Conservation (phyloP, 1,140 invertebrate genomes). For the Panulirus ornatus region DNA sequence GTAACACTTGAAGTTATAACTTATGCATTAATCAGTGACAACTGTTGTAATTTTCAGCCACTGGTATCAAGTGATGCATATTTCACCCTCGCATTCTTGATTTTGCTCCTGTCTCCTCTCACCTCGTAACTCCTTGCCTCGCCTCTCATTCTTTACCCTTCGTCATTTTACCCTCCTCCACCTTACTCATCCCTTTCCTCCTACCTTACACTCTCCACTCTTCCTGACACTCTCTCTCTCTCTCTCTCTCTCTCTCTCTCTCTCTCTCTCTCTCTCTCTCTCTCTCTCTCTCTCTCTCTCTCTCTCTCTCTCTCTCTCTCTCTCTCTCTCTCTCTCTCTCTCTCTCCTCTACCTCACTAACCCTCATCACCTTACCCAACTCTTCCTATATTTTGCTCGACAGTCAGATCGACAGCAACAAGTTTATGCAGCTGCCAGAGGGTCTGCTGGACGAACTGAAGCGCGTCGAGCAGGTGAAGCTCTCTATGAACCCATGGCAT, state of each 20-base stretch:
- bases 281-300: background rate
- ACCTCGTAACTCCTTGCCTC: no score
- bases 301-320: background rate
- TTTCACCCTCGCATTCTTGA: no score
- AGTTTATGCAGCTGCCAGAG: constrained; percentile 85
- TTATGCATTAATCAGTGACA: no score
- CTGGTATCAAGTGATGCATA: no score
- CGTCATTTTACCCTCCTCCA: no score
- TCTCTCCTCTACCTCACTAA: no score
- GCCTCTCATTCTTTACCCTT: background rate
- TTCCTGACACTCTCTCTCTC: background rate
- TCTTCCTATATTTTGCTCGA: constrained; percentile 77
- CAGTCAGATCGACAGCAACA: constrained; percentile 89
- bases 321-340: background rate
- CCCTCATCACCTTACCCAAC: background rate
- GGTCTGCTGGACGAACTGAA: constrained; percentile 84
- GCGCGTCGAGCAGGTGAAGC: constrained; percentile 85
- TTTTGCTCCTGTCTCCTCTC: no score
- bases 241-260: background rate
- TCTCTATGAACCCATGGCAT: constrained; percentile 91
- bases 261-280: background rate
- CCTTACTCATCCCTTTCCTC: background rate
- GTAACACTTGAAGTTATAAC: no score
- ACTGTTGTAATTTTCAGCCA: no score
- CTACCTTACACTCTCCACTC: no score